phyloP scores from a whole-genome alignment of 2,113 vertebrate genomes.

The Thalassoma bifasciatum region DNA sequence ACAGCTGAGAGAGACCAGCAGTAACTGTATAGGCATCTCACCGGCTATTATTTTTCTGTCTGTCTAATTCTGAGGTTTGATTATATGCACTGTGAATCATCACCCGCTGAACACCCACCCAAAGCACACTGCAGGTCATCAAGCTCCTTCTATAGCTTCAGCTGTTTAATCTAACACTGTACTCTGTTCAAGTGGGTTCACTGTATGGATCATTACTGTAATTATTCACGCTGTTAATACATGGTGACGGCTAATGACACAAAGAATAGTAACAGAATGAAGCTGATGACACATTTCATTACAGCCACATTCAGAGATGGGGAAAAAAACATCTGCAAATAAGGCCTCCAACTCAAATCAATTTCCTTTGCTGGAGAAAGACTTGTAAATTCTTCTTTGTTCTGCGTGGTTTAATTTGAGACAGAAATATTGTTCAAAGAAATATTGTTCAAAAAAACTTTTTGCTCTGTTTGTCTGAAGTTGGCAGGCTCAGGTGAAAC shows the following conservation, averaged over 20 bases:
- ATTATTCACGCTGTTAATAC: slow-evolving; percentile 17
- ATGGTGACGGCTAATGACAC: slow-evolving; percentile 14
- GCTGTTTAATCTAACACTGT: slow-evolving; percentile 49
- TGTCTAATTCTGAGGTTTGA: slow-evolving; percentile 48
- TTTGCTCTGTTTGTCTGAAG: not conserved
- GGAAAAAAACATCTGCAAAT: not conserved
- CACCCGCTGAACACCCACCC: slow-evolving; percentile 17
- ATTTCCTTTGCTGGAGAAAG: not conserved
- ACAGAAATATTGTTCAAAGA: not conserved
- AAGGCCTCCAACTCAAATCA: not conserved
- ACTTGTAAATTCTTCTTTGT: not conserved
- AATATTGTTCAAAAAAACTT: not conserved
- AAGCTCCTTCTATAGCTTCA: slow-evolving; percentile 16
- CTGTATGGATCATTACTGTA: slow-evolving; percentile 31
- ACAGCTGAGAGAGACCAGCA: slow-evolving; percentile 21
- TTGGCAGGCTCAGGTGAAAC: slow-evolving; percentile 1
- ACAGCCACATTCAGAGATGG: not conserved
- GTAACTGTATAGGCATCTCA: not conserved
- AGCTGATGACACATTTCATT: not conserved
- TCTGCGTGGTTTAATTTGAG: not conserved
- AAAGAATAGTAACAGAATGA: not conserved
- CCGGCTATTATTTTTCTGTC: slow-evolving; percentile 44
- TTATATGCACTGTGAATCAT: slow-evolving; percentile 52
- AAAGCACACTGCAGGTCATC: slow-evolving; percentile 38
- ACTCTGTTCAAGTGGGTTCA: slow-evolving; percentile 40